A percentile compares a stretch with the other conserved stretches of the same genome.
phyloP scores from a whole-genome alignment of 2,888 invertebrate species.

The Phrixothrix hirtus region DNA sequence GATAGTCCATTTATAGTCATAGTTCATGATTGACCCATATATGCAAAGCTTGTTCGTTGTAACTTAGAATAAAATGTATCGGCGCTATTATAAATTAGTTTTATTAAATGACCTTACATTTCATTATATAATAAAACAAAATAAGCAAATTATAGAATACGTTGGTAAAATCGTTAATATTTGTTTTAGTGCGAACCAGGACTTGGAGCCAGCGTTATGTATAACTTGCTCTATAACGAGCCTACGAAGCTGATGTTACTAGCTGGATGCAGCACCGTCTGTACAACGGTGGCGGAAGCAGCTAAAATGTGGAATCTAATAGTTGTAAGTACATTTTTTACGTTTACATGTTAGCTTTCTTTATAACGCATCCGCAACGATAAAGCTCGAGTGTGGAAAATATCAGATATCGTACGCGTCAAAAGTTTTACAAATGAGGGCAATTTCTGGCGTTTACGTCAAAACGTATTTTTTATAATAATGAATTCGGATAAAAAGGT shows the following conservation, averaged over 20 bases:
- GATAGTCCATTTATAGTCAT: no score
- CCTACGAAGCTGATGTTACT: constrained; percentile 92
- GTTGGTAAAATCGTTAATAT: no score
- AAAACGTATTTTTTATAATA: constrained; percentile 5
- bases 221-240: constrained; percentile 94
- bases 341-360: constrained; percentile 5
- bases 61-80: no score
- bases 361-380: constrained; percentile 5
- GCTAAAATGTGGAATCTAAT: constrained; percentile 99
- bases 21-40: no score
- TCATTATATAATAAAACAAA: no score
- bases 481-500: constrained; percentile 8
- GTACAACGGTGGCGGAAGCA: constrained; percentile 98
- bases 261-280: constrained; percentile 97
- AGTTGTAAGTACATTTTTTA: constrained; percentile 74
- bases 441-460: constrained; percentile 7
- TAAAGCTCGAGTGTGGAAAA: constrained; percentile 8
- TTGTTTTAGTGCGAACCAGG: constrained; percentile 95
- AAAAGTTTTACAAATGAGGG: constrained; percentile 1
- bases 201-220: constrained; percentile 96
- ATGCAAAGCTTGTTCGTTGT: no score
- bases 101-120: no score
- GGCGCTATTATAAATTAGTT: no score
- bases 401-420: constrained; percentile 11
- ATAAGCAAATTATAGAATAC: no score